These are phyloP conservation scores for Achlya flavicornis DNA, from an alignment of 2,888 invertebrate genomes.

Conservation along the genomic window DNA sequence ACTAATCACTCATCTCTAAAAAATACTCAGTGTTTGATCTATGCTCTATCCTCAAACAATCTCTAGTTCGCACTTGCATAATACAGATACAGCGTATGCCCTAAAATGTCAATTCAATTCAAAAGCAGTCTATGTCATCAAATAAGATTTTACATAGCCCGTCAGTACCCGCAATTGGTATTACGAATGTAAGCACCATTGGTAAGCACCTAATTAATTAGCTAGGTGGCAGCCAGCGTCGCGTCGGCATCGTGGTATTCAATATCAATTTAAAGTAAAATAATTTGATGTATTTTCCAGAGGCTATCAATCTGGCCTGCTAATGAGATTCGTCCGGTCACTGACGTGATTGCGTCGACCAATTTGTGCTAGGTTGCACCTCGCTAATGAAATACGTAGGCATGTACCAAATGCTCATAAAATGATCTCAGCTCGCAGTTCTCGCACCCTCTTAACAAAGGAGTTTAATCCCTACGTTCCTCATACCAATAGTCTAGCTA, in stretches of 20 bases:
- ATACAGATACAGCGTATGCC: too few relatives aligned
- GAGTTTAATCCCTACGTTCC: not conserved
- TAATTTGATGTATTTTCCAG: conserved; percentile 77
- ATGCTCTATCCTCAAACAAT: too few relatives aligned
- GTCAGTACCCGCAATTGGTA: too few relatives aligned
- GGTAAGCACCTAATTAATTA: conserved; percentile 35
- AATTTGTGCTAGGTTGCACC: conserved; percentile 74
- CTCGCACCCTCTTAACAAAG: conserved; percentile 8
- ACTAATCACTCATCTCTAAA: too few relatives aligned
- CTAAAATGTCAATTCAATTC: too few relatives aligned
- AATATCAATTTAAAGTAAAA: conserved; percentile 77
- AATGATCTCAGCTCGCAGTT: conserved; percentile 29
- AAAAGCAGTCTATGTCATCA: too few relatives aligned
- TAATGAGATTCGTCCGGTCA: conserved; percentile 78
- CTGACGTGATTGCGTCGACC: conserved; percentile 63
- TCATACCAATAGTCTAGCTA: not conserved
- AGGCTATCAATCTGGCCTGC: conserved; percentile 73
- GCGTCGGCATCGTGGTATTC: conserved; percentile 57
- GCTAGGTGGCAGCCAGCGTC: conserved; percentile 40
- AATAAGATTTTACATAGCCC: too few relatives aligned
- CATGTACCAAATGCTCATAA: conserved; percentile 34
- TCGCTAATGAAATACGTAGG: conserved; percentile 63
- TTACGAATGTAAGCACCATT: conserved; percentile 11
- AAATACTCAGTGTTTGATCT: too few relatives aligned
- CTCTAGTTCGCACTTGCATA: too few relatives aligned